A percentile compares a stretch with the other conserved stretches of the same genome.
Evolutionary conservation across 2,113 vertebrate genomes (phyloP).

Genomic region (Vombatus ursinus): DNA sequence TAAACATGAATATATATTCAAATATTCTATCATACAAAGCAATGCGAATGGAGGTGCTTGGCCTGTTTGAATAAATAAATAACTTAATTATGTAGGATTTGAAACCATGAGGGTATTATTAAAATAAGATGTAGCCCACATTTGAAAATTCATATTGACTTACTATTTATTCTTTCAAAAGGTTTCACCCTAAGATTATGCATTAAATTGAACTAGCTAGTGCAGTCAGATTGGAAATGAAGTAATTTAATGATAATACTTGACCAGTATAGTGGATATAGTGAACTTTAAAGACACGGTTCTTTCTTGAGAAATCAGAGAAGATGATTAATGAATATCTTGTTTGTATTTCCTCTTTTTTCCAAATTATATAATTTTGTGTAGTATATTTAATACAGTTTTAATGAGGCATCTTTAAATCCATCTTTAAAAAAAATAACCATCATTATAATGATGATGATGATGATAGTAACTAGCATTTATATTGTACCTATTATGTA

Average conservation of each 20-base stretch:
- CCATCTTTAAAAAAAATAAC: conserved; percentile 6
- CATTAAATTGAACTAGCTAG: background rate
- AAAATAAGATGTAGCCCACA: background rate
- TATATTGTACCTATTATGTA: background rate
- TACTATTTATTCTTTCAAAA: background rate
- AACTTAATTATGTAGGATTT: background rate
- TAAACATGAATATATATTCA: background rate
- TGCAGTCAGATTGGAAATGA: background rate
- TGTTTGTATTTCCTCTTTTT: background rate
- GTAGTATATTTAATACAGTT: background rate
- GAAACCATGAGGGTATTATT: background rate
- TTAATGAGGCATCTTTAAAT: conserved; percentile 17
- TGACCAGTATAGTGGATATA: background rate
- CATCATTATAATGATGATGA: background rate
- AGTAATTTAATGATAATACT: background rate
- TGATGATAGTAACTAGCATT: background rate
- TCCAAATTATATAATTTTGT: background rate
- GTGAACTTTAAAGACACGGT: background rate
- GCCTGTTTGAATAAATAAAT: background rate
- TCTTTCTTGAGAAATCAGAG: background rate
- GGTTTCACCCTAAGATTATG: background rate
- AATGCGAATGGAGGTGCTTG: background rate
- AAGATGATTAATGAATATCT: background rate
- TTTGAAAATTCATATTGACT: background rate
- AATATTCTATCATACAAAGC: background rate